Evolutionary conservation across 2,888 invertebrate genomes (phyloP), one percentile per base, ranked within the genome.

Genomic region (Drosophila siamana): DNA sequence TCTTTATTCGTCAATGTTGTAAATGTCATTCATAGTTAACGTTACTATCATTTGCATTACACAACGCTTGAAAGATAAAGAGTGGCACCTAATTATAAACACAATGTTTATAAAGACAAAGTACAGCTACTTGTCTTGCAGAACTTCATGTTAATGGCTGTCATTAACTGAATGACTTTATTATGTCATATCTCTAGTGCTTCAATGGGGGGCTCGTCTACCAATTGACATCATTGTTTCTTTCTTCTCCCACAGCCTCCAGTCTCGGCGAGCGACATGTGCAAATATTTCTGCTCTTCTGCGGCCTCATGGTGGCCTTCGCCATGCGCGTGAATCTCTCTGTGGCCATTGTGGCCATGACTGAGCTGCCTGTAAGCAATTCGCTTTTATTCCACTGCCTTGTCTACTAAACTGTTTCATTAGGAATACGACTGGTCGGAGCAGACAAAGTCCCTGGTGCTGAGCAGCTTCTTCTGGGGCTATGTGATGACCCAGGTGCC

Each of bases 321-420:
- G 94, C 94, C 1, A 93, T 95, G 72, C 93, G 96, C 19, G 94
- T 95, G 38, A 95, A 95, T 84, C 93, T 96, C 80, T 95, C 95
- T 0, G 95, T 96, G 11, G 95, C 95, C 0, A 94, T 96, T 57
- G 94, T 96, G 2, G 96, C 96, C 4, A 96, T 96, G 95, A 94
- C 95, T 0, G 94, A 95, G 1, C 24, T 68, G 30, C 78, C 78
- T 4, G 78, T 75, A 61, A 75, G 73, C 3, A 2, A 2, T 16
- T 41, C 6, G 0, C 2, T n/a, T n/a, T n/a, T n/a, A n/a, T n/a
- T n/a, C n/a, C n/a, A n/a, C n/a, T n/a, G n/a, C n/a, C n/a, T n/a
- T n/a, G n/a, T n/a, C n/a, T n/a, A n/a, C n/a, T n/a, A n/a, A n/a
- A n/a, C n/a, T n/a, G n/a, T n/a, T n/a, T n/a, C n/a, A n/a, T n/a